Evolutionary conservation across 2,113 vertebrate genomes (phyloP).

Genomic region (Cygnus atratus): DNA sequence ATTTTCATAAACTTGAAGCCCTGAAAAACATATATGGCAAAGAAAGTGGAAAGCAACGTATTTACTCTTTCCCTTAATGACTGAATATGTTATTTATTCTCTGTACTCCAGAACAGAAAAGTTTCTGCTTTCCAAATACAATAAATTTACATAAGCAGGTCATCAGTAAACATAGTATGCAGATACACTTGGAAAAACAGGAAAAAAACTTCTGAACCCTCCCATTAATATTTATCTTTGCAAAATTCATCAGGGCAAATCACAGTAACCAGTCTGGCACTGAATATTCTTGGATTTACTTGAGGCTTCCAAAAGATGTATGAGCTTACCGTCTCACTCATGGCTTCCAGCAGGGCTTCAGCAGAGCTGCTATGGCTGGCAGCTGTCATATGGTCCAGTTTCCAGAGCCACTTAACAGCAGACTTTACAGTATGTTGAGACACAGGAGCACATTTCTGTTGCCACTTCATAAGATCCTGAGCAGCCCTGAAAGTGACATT

Average conservation of each 20-base stretch:
- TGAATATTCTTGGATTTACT: constrained; percentile 21
- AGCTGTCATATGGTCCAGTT: constrained; percentile 44
- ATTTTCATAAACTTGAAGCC: constrained; percentile 12
- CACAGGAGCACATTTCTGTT: constrained; percentile 59
- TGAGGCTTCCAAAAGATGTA: constrained; percentile 26
- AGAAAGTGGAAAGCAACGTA: constrained; percentile 13
- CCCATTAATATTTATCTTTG: constrained; percentile 48
- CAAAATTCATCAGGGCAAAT: constrained; percentile 12
- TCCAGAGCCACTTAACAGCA: constrained; percentile 74
- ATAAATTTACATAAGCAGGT: constrained; percentile 33
- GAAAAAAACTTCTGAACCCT: background rate
- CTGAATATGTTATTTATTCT: constrained; percentile 28
- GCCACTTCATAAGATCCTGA: constrained; percentile 72
- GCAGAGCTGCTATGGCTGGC: constrained; percentile 11
- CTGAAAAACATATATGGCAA: constrained; percentile 5
- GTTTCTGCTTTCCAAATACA: constrained; percentile 28
- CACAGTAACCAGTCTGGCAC: background rate
- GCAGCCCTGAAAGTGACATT: constrained; percentile 70
- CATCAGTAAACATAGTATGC: background rate
- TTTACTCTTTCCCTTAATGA: constrained; percentile 41
- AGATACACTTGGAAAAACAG: background rate
- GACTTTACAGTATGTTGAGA: constrained; percentile 61
- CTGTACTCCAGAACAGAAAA: constrained; percentile 13
- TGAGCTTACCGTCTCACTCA: constrained; percentile 69
- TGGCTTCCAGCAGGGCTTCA: constrained; percentile 76